A percentile compares a stretch with the other conserved stretches of the same genome.
phyloP scores from a whole-genome alignment of 2,113 vertebrate species.

The Ochotona curzoniae region DNA sequence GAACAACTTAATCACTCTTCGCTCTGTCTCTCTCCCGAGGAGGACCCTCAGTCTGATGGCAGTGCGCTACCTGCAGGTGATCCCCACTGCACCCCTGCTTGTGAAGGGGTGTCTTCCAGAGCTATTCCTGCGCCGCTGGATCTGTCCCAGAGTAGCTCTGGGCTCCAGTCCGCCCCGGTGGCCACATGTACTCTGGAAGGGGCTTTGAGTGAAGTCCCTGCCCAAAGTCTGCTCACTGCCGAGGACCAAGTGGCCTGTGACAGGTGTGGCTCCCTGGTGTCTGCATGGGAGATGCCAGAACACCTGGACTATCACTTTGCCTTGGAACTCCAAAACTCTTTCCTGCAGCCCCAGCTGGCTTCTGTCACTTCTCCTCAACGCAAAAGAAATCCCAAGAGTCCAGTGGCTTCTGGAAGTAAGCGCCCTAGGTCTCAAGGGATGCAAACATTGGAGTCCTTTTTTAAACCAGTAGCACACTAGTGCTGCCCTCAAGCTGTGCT shows the following conservation, averaged over 20 bases:
- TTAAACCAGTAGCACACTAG: conserved; percentile 88
- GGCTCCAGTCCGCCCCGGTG: conserved; percentile 47
- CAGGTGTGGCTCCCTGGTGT: conserved; percentile 90
- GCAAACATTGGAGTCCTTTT: conserved; percentile 93
- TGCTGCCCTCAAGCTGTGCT: conserved; percentile 33
- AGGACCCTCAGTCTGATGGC: conserved; percentile 3
- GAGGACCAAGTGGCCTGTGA: conserved; percentile 91
- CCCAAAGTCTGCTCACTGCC: background rate
- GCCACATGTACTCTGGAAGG: background rate
- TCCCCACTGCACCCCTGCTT: background rate
- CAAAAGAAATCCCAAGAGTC: conserved; percentile 88
- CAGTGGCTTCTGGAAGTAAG: conserved; percentile 87
- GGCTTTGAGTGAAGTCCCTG: background rate
- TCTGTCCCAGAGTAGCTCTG: background rate
- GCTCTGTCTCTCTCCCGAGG: conserved; percentile 22
- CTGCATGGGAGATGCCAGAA: conserved; percentile 95
- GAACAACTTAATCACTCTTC: background rate
- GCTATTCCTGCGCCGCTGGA: conserved; percentile 26
- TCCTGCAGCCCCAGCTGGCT: conserved; percentile 80
- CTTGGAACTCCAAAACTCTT: conserved; percentile 92
- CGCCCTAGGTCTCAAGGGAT: conserved; percentile 82
- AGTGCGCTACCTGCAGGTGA: background rate
- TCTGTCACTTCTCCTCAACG: conserved; percentile 72
- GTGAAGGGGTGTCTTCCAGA: background rate
- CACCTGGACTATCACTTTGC: conserved; percentile 97